phyloP scores from a whole-genome alignment of 2,888 invertebrate genomes.

The Xestia xanthographa region DNA sequence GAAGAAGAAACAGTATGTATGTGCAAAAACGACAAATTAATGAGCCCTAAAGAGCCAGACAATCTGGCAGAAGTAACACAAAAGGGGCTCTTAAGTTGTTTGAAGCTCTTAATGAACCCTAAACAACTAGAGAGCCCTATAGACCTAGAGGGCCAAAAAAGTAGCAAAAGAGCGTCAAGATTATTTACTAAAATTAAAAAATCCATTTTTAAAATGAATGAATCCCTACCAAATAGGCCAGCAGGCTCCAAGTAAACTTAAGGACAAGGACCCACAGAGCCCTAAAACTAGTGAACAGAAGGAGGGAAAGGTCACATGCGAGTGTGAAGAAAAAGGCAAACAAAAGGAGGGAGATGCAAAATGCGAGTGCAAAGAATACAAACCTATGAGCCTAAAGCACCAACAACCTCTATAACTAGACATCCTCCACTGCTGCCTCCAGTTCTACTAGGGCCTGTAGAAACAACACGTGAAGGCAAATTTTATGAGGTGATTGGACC shows the following conservation, averaged over 20 bases:
- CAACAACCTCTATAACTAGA: no score
- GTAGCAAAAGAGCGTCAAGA: neutral
- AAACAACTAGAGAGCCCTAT: neutral
- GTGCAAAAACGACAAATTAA: no score
- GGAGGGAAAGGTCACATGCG: neutral
- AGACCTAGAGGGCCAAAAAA: neutral
- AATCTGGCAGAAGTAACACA: neutral
- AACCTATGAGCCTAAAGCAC: neutral
- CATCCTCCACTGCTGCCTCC: neutral
- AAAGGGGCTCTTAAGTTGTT: no score
- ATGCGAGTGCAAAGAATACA: neutral
- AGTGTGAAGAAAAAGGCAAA: neutral
- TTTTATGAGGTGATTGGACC: slow-evolving; percentile 8
- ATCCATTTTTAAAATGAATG: neutral
- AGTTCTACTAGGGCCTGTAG: neutral
- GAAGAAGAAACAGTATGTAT: no score
- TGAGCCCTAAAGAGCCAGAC: neutral
- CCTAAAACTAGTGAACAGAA: neutral
- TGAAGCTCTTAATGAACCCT: neutral
- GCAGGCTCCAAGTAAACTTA: neutral
- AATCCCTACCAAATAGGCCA: neutral
- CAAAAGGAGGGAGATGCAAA: neutral
- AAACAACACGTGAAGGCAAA: slow-evolving; percentile 1
- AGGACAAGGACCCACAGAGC: neutral
- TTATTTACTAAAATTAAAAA: neutral